These are phyloP conservation scores for Labeo catla DNA, from an alignment of 2,113 vertebrate genomes.

Conservation along the genomic window DNA sequence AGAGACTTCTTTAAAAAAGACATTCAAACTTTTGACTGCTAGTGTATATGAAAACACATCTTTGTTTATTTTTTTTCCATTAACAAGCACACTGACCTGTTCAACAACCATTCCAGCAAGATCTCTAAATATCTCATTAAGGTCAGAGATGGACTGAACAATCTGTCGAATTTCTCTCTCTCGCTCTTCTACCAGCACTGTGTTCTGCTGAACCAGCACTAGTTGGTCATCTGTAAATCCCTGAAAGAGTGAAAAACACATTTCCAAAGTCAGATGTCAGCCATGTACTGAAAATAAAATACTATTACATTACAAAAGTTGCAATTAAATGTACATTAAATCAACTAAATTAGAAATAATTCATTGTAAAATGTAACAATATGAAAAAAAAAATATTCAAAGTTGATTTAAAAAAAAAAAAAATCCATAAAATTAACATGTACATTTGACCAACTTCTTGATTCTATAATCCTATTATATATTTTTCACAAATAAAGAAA, in stretches of 20 bases:
- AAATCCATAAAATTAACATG: too few relatives aligned
- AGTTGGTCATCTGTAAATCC: conserved; percentile 94
- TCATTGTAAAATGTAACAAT: too few relatives aligned
- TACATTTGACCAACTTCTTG: too few relatives aligned
- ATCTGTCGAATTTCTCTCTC: conserved; percentile 94
- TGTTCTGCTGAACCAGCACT: conserved; percentile 89
- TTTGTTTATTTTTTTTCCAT: not conserved
- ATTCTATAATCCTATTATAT: too few relatives aligned
- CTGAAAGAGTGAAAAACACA: conserved; percentile 64
- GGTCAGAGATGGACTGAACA: conserved; percentile 96
- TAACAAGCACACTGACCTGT: conserved; percentile 78
- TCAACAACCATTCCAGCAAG: conserved; percentile 96
- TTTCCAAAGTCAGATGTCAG: not conserved
- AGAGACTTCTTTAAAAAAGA: too few relatives aligned
- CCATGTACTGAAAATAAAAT: not conserved
- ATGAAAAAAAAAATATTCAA: too few relatives aligned
- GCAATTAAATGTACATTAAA: not conserved
- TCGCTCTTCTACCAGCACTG: conserved; percentile 89
- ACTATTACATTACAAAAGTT: not conserved
- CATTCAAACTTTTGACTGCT: too few relatives aligned
- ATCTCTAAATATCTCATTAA: conserved; percentile 95
- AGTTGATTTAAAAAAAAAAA: too few relatives aligned
- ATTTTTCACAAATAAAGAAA: too few relatives aligned
- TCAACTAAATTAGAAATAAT: not conserved
- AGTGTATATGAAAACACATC: too few relatives aligned